Conservation (phyloP, 2,888 invertebrate species). For the Cyclophora punctaria region DNA sequence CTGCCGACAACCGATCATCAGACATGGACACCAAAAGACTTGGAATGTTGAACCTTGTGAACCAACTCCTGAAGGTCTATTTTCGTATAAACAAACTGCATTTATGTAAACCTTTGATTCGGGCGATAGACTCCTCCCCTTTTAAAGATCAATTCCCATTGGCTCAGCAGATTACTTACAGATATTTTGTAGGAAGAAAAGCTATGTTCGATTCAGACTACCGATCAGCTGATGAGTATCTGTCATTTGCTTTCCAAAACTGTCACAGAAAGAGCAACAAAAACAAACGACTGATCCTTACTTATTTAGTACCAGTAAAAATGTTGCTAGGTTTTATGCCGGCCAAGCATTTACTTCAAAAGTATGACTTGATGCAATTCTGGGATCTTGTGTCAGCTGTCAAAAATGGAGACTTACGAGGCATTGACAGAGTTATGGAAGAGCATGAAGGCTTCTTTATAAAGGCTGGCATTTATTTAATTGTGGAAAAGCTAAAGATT, state of each 20-base stretch:
- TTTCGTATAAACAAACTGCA: constrained; percentile 93
- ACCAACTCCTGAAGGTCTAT: constrained; percentile 96
- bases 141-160: constrained; percentile 92
- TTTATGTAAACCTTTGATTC: constrained; percentile 93
- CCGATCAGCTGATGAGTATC: constrained; percentile 91
- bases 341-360: constrained; percentile 83
- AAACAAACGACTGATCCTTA: constrained; percentile 94
- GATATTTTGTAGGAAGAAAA: constrained; percentile 97
- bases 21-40: constrained; percentile 95
- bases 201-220: constrained; percentile 99
- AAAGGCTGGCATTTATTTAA: constrained; percentile 96
- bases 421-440: constrained; percentile 88
- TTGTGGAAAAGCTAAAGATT: constrained; percentile 96
- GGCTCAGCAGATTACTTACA: constrained; percentile 96
- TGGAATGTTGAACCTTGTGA: constrained; percentile 96
- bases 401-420: constrained; percentile 89
- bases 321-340: constrained; percentile 98
- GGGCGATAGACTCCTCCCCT: constrained; percentile 95
- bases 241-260: constrained; percentile 94
- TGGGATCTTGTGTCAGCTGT: constrained; percentile 91
- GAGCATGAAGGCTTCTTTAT: constrained; percentile 95
- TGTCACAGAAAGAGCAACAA: constrained; percentile 87
- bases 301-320: constrained; percentile 96
- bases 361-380: constrained; percentile 94
- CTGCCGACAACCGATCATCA: constrained; percentile 92